These are phyloP conservation scores for Corvus hawaiiensis DNA, from an alignment of 2,113 vertebrate species.

Conservation along the genomic window DNA sequence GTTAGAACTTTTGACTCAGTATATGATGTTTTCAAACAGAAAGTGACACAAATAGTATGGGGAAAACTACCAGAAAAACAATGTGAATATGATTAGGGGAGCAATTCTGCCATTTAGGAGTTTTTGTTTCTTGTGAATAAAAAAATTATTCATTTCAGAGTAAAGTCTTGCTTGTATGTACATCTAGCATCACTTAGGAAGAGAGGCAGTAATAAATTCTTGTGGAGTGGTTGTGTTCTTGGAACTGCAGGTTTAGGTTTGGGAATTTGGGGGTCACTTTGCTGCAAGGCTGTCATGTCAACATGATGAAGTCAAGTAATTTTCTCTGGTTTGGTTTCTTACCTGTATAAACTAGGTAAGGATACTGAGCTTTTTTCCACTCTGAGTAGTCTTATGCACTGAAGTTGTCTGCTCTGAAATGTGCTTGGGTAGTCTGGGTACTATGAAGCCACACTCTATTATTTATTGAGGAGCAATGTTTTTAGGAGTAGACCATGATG, in stretches of 20 bases:
- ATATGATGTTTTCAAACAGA: neutral
- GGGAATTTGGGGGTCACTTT: neutral
- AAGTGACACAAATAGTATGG: neutral
- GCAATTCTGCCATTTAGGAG: neutral
- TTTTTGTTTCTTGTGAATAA: neutral
- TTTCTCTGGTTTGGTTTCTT: neutral
- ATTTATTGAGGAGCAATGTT: neutral
- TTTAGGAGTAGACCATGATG: accelerated
- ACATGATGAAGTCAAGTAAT: neutral
- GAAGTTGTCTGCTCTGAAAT: neutral
- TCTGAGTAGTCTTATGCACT: neutral
- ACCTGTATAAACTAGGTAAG: neutral
- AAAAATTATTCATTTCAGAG: neutral
- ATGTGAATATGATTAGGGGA: neutral
- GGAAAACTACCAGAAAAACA: neutral
- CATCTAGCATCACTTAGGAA: neutral
- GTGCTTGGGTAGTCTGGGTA: neutral
- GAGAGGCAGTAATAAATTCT: neutral
- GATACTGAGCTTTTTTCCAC: neutral
- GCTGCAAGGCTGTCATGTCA: neutral
- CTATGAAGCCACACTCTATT: neutral
- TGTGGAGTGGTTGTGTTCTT: neutral
- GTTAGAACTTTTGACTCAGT: neutral
- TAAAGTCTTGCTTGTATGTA: neutral
- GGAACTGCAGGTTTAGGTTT: neutral